These are phyloP conservation scores for Campylomormyrus tamandua DNA, from an alignment of 2,113 vertebrate species.

Conservation along the genomic window DNA sequence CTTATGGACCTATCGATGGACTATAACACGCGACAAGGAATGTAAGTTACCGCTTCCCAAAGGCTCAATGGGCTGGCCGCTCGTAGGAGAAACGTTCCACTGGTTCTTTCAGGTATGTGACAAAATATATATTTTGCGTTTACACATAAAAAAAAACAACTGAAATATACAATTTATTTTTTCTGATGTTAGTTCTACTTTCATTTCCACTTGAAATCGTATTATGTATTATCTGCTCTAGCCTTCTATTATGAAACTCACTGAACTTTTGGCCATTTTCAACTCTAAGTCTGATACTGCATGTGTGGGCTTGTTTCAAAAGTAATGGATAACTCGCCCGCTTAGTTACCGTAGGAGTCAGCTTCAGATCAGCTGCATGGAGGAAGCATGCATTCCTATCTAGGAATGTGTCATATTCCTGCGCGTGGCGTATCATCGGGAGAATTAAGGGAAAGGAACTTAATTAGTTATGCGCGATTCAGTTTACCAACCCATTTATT, in stretches of 20 bases:
- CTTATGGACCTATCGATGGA: conserved; percentile 91
- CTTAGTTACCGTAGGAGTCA: not conserved
- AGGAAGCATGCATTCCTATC: not conserved
- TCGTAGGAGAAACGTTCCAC: conserved; percentile 91
- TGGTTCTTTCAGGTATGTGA: conserved; percentile 86
- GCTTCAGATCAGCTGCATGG: not conserved
- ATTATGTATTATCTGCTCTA: not conserved
- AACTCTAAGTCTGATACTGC: not conserved
- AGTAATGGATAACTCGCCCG: not conserved
- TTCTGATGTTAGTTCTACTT: not conserved
- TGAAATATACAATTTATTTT: not conserved
- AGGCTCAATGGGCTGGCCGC: conserved; percentile 96
- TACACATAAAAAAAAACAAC: not conserved
- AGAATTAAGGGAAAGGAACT: not conserved
- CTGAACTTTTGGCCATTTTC: not conserved
- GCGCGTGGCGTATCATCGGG: not conserved
- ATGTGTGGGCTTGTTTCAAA: conserved; percentile 6
- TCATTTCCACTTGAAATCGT: not conserved
- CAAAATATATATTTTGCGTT: not conserved
- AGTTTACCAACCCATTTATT: conserved; percentile 23
- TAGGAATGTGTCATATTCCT: not conserved
- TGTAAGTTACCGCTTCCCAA: conserved; percentile 76
- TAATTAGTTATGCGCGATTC: conserved; percentile 8
- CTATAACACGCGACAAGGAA: conserved; percentile 70
- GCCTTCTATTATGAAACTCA: not conserved